These are phyloP conservation scores for Sthenelais limicola DNA, from an alignment of 2,888 invertebrate genomes.

Conservation along the genomic window DNA sequence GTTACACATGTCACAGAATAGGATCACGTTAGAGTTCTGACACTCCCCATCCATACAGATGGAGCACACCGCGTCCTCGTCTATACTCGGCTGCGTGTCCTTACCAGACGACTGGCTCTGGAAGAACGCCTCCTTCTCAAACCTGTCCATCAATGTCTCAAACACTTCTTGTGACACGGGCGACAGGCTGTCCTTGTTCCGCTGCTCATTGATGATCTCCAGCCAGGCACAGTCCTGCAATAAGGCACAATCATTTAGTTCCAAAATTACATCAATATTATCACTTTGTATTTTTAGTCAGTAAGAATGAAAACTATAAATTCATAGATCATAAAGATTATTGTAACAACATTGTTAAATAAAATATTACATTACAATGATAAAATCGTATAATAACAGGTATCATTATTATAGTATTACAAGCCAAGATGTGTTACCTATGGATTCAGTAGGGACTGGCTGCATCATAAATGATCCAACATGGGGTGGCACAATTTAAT, in stretches of 20 bases:
- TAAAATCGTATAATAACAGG: too few relatives aligned
- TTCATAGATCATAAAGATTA: too few relatives aligned
- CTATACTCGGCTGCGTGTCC: constrained; percentile 81
- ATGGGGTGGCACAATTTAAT: too few relatives aligned
- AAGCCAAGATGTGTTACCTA: too few relatives aligned
- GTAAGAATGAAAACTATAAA: too few relatives aligned
- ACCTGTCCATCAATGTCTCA: constrained; percentile 95
- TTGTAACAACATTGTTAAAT: too few relatives aligned
- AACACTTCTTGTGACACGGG: constrained; percentile 90
- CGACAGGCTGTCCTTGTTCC: constrained; percentile 77
- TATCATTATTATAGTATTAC: too few relatives aligned
- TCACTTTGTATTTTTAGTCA: too few relatives aligned
- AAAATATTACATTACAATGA: too few relatives aligned
- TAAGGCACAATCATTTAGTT: constrained; percentile 4
- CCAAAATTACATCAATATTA: background rate
- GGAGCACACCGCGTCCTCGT: constrained; percentile 98
- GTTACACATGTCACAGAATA: constrained; percentile 99
- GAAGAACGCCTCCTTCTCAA: constrained; percentile 90
- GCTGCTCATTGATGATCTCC: constrained; percentile 86
- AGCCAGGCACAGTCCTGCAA: constrained; percentile 91
- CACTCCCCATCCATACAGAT: constrained; percentile 99
- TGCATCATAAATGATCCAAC: too few relatives aligned
- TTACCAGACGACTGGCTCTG: constrained; percentile 73
- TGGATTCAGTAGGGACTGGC: too few relatives aligned
- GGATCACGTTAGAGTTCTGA: constrained; percentile 97